Evolutionary conservation across 1,140 invertebrate species (phyloP).

Genomic region (Pomacea maculata): DNA sequence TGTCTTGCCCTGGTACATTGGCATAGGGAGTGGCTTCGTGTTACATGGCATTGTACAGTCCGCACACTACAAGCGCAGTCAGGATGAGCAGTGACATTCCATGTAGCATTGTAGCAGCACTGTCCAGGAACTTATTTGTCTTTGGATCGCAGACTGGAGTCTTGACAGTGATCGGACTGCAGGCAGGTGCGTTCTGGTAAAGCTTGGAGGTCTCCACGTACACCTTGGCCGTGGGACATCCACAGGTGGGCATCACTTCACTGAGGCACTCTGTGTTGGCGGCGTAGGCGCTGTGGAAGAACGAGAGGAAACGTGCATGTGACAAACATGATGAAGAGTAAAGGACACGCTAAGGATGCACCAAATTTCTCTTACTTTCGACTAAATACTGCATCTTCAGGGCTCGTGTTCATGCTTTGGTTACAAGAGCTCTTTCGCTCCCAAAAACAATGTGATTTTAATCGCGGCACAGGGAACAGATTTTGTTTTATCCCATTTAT

Average conservation of each 20-base stretch:
- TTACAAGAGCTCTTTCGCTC: not conserved
- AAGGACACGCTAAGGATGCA: no score
- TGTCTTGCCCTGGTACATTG: not conserved
- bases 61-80: not conserved
- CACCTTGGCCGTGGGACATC: constrained; percentile 6
- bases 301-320: not conserved
- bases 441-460: no score
- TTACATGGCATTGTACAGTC: not conserved
- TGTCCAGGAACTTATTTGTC: not conserved
- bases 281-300: constrained; percentile 5
- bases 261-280: not conserved
- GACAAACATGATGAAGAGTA: not conserved
- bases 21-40: not conserved
- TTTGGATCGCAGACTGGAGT: not conserved
- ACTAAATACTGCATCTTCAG: not conserved
- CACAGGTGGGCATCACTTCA: constrained; percentile 11
- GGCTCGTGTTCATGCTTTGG: not conserved
- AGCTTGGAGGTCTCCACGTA: not conserved
- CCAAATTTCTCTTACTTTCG: not conserved
- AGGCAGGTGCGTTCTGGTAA: constrained; percentile 8
- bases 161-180: not conserved
- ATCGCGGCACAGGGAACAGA: no score
- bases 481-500: no score
- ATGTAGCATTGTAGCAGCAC: not conserved
- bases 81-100: not conserved